phyloP scores from a whole-genome alignment of 2,888 invertebrate genomes.

The Nephrotoma appendiculata region DNA sequence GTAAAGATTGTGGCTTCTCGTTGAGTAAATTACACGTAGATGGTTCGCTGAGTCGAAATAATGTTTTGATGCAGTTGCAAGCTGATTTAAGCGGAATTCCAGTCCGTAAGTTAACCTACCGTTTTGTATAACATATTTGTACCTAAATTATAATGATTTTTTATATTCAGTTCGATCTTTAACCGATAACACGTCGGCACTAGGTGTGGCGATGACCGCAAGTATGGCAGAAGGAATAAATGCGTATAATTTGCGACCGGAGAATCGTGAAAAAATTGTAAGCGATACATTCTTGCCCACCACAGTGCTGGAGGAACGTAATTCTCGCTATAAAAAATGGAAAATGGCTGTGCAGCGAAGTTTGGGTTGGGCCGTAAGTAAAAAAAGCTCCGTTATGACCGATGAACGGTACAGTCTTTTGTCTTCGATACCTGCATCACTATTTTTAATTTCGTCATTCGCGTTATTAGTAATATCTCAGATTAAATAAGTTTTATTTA shows the following conservation, averaged over 20 bases:
- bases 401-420: conserved; percentile 66
- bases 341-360: conserved; percentile 89
- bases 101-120: conserved; percentile 51
- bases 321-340: conserved; percentile 78
- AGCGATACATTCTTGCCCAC: conserved; percentile 70
- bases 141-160: neutral
- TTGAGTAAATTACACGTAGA: conserved; percentile 78
- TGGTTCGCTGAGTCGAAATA: conserved; percentile 83
- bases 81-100: conserved; percentile 87
- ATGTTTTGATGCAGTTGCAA: conserved; percentile 87
- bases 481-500: neutral
- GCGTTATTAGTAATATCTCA: conserved; percentile 27
- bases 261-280: conserved; percentile 35
- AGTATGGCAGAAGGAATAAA: conserved; percentile 61
- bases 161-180: conserved; percentile 53
- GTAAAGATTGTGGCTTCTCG: conserved; percentile 76
- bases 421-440: conserved; percentile 62
- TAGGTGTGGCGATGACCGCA: conserved; percentile 90
- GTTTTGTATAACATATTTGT: neutral
- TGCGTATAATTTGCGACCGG: conserved; percentile 50
- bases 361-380: conserved; percentile 71
- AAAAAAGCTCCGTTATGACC: conserved; percentile 63
- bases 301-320: conserved; percentile 65
- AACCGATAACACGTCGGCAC: conserved; percentile 76
- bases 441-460: conserved; percentile 61